Evolutionary conservation across 2,888 invertebrate genomes (phyloP).

Genomic region (Drosophila recens): DNA sequence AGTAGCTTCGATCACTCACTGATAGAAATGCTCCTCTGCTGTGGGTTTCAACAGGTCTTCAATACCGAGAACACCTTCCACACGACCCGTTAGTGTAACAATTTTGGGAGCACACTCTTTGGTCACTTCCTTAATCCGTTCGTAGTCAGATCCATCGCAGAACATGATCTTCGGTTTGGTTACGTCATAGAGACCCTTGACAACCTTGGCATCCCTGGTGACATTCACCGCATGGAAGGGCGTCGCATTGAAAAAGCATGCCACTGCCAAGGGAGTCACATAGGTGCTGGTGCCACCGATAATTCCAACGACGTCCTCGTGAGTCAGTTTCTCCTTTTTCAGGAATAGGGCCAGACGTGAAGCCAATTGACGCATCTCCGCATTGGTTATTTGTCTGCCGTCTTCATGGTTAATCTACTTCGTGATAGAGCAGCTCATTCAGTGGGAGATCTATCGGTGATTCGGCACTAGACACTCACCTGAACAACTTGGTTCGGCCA

Average conservation of each 20-base stretch:
- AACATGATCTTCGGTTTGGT: slow-evolving; percentile 74
- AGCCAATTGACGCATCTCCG: slow-evolving; percentile 39
- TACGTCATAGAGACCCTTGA: slow-evolving; percentile 43
- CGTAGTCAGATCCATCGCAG: slow-evolving; percentile 62
- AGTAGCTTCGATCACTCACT: slow-evolving; percentile 35
- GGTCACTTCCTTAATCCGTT: slow-evolving; percentile 55
- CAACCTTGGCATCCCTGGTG: slow-evolving; percentile 34
- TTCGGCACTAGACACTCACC: slow-evolving; percentile 30
- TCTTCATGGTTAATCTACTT: slow-evolving; percentile 54
- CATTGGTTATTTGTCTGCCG: slow-evolving; percentile 42
- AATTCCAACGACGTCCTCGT: slow-evolving; percentile 51
- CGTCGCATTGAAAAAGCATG: slow-evolving; percentile 51
- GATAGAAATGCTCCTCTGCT: slow-evolving; percentile 34
- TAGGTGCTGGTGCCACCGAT: slow-evolving; percentile 45
- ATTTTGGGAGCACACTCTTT: slow-evolving; percentile 54
- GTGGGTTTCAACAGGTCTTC: slow-evolving; percentile 52
- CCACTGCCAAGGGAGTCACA: slow-evolving; percentile 37
- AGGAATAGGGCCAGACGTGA: slow-evolving; percentile 51
- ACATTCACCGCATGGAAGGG: slow-evolving; percentile 64
- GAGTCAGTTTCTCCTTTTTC: slow-evolving; percentile 48
- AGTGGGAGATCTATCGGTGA: neutral
- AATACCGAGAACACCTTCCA: slow-evolving; percentile 47
- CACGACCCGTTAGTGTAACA: slow-evolving; percentile 45
- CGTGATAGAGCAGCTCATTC: slow-evolving; percentile 1
- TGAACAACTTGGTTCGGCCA: slow-evolving; percentile 53